Conservation (phyloP, 53 echinoderm and acorn worm genomes). For the Actinopyga echinites region DNA sequence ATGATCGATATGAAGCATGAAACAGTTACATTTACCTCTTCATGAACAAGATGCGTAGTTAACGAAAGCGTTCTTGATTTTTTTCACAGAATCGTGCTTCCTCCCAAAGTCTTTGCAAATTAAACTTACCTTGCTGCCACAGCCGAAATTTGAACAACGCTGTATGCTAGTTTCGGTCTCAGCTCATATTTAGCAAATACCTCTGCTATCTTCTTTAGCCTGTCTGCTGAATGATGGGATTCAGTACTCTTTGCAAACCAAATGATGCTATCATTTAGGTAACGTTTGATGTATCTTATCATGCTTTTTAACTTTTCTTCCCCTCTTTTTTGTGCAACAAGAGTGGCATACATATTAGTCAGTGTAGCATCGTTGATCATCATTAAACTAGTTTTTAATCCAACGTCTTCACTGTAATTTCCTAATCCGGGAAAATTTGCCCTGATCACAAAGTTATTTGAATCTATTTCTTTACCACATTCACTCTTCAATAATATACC, state of each 20-base stretch:
- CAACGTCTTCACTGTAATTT: constrained; percentile 21
- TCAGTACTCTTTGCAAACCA: constrained; percentile 37
- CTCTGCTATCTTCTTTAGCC: not conserved
- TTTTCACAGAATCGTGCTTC: too few relatives aligned
- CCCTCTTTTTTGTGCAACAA: not conserved
- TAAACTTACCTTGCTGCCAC: not conserved
- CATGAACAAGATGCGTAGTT: too few relatives aligned
- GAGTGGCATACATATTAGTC: not conserved
- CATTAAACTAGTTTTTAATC: constrained; percentile 19
- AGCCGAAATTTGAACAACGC: not conserved
- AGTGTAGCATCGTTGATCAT: constrained; percentile 14
- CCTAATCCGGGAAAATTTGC: constrained; percentile 25
- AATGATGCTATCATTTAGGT: constrained; percentile 21
- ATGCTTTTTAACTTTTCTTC: not conserved
- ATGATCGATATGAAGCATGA: too few relatives aligned
- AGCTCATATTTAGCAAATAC: not conserved
- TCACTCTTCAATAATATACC: constrained; percentile 17
- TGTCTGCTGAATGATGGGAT: constrained; percentile 7
- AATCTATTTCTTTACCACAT: constrained; percentile 34
- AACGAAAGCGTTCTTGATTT: too few relatives aligned
- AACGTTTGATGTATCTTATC: not conserved
- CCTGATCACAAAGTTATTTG: constrained; percentile 30
- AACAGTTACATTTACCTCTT: too few relatives aligned
- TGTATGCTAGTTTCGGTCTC: not conserved
- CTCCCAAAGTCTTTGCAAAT: too few relatives aligned